Evolutionary conservation across 2,113 vertebrate genomes (phyloP).

Genomic region (Gymnogyps californianus): DNA sequence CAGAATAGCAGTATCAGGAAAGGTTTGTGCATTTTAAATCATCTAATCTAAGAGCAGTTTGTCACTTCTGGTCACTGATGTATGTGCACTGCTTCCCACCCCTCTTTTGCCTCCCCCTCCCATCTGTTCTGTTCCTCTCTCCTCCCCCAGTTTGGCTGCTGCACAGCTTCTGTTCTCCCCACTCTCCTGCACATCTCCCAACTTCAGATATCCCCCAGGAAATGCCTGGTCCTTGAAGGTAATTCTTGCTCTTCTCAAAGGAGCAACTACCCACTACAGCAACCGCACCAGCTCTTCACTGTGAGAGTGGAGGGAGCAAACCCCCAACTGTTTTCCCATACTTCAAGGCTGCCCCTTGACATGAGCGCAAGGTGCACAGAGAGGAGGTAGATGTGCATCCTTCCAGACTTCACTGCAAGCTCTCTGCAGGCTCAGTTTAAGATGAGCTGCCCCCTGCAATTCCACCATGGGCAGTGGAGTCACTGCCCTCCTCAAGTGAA

Average conservation of each 20-base stretch:
- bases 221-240: neutral
- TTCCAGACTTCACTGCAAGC: neutral
- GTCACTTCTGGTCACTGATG: constrained; percentile 36
- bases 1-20: neutral
- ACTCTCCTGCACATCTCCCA: neutral
- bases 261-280: neutral
- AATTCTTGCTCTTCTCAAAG: neutral
- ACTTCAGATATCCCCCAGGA: neutral
- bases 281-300: neutral
- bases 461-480: neutral
- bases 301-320: neutral
- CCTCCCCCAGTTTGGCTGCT: constrained; percentile 15
- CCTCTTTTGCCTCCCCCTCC: neutral
- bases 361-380: neutral
- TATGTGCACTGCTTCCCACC: neutral
- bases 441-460: neutral
- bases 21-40: neutral
- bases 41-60: neutral
- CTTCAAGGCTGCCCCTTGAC: neutral
- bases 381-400: neutral
- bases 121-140: constrained; percentile 44
- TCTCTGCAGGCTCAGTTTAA: neutral
- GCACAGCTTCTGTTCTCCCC: neutral
- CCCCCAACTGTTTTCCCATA: neutral
- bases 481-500: neutral